Conservation (phyloP, 2,797 vertebrate species). For the Valencia hispanica region DNA sequence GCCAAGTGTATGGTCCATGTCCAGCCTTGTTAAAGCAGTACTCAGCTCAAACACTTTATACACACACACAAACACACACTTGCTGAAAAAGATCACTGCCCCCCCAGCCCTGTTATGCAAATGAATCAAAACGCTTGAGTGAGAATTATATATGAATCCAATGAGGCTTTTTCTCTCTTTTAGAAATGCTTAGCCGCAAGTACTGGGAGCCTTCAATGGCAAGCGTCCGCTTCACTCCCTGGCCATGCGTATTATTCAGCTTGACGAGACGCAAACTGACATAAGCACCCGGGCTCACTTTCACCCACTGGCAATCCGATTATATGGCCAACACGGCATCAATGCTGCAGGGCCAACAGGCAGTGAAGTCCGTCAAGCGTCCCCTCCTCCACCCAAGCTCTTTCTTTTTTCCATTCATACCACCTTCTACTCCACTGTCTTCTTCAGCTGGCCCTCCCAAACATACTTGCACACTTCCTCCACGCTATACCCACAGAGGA, state of each 20-base stretch:
- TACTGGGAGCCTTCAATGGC: conserved; percentile 82
- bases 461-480: conserved; percentile 48
- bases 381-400: conserved; percentile 83
- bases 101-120: conserved; percentile 78
- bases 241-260: conserved; percentile 88
- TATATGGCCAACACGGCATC: conserved; percentile 91
- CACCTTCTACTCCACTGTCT: conserved; percentile 64
- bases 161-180: conserved; percentile 88
- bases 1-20: conserved; percentile 71
- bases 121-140: conserved; percentile 89
- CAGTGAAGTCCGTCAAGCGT: conserved; percentile 88
- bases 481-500: conserved; percentile 44
- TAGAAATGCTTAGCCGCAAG: conserved; percentile 81
- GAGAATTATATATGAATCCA: conserved; percentile 99
- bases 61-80: conserved; percentile 63
- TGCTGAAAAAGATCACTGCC: conserved; percentile 51
- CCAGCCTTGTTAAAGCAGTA: conserved; percentile 64
- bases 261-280: conserved; percentile 98
- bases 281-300: conserved; percentile 93
- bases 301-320: conserved; percentile 95
- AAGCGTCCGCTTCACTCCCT: conserved; percentile 80
- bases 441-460: conserved; percentile 78
- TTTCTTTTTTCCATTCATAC: conserved; percentile 86
- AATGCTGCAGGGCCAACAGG: conserved; percentile 90
- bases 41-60: conserved; percentile 36